These are phyloP conservation scores for Brachypodius melanocephalos DNA, from an alignment of 2,113 vertebrate species.

Conservation along the genomic window DNA sequence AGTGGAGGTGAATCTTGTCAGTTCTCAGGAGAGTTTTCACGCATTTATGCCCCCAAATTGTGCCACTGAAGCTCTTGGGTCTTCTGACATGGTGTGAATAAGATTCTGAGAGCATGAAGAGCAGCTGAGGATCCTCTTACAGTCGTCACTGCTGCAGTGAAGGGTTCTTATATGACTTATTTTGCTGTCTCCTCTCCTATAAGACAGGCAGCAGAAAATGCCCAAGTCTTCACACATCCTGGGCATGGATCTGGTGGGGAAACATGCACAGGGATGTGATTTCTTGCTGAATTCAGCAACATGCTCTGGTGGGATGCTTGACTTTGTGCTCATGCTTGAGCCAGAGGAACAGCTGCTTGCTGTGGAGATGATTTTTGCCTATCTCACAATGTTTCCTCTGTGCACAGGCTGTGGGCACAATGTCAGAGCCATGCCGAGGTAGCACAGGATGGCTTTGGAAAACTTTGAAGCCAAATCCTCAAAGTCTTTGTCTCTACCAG, in stretches of 20 bases:
- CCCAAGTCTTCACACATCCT: background rate
- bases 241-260: background rate
- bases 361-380: background rate
- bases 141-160: background rate
- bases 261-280: background rate
- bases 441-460: background rate
- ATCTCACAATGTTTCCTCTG: rapidly evolving
- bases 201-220: background rate
- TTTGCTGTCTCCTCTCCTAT: background rate
- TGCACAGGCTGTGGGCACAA: background rate
- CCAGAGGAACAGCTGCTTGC: background rate
- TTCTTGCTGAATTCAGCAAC: background rate
- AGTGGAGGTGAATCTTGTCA: background rate
- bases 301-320: background rate
- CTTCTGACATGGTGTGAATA: background rate
- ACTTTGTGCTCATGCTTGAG: background rate
- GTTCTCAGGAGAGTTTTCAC: background rate
- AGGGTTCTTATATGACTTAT: background rate
- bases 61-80: background rate
- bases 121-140: background rate
- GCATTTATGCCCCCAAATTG: background rate
- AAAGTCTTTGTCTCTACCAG: background rate
- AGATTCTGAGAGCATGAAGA: background rate
- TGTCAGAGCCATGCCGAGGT: background rate
- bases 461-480: background rate